A percentile compares a stretch with the other conserved stretches of the same genome.
These are phyloP conservation scores for Cervus canadensis DNA, from an alignment of 2,113 vertebrate genomes.

Conservation along the genomic window DNA sequence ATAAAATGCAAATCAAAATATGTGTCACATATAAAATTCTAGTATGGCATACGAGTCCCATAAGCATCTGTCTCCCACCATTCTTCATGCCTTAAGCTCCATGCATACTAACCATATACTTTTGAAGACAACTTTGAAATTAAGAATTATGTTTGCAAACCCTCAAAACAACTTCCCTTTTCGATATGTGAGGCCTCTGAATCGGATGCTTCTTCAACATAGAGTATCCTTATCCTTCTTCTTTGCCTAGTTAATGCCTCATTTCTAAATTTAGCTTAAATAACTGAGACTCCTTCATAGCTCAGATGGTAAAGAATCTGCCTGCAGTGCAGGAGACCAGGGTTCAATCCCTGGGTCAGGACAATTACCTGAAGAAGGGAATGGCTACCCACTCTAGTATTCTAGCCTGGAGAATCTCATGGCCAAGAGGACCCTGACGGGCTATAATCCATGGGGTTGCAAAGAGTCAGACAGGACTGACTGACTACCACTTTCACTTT, in stretches of 20 bases:
- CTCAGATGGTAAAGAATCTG: neutral
- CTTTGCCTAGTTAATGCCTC: neutral
- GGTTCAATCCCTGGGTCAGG: neutral
- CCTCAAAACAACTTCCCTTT: neutral
- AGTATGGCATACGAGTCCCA: neutral
- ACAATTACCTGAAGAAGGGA: neutral
- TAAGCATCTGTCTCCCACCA: neutral
- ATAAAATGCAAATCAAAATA: neutral
- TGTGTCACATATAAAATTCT: neutral
- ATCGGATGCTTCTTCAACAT: neutral
- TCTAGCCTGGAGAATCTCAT: neutral
- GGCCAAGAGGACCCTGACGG: rapidly evolving
- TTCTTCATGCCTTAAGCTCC: neutral
- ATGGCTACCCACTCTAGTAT: neutral
- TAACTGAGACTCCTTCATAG: neutral
- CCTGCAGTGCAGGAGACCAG: neutral
- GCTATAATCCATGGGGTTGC: neutral
- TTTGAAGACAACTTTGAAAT: neutral
- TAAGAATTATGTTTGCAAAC: neutral
- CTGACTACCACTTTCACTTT: neutral
- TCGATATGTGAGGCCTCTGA: neutral
- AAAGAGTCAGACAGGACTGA: neutral
- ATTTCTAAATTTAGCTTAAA: neutral
- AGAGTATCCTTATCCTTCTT: neutral
- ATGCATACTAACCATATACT: neutral